Evolutionary conservation across 1,140 invertebrate species (phyloP), one percentile per base, ranked within the genome.

Genomic region (Panonychus citri): DNA sequence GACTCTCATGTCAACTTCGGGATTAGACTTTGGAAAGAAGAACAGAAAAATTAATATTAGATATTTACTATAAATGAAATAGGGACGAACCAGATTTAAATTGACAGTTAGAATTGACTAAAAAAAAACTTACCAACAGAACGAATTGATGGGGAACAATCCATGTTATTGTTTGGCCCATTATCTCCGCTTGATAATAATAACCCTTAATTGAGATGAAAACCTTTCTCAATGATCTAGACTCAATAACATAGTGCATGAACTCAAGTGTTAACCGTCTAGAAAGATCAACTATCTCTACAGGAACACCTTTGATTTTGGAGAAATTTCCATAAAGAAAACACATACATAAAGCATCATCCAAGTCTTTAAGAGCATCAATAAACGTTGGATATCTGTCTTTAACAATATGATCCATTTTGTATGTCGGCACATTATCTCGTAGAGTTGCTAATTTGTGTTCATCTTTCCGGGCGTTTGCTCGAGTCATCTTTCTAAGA

Each of bases 131-230:
- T 69, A 77, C 75, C 65, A 75, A 66, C 67, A 81, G 84, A 48
- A 78, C 78, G 67, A 94, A 87, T 61, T 87, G 82, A 76, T 99
- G 95, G 10, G 94, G 93, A 2, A 94, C 80, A 63, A 98, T 84
- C 94, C 94, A 99, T 25, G 85, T 97, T 12, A 99, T 77, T n/a
- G 76, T 83, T 70, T 95, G 83, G 4, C 91, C 93, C 72, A 86
- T 84, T 58, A 99, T 79, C 67, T 97, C 90, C 12, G 83, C 93
- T 74, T 99, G 93, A 70, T 87, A 99, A 68, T 99, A 99, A 64
- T 93, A 95, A 25, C 95, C 94, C 73, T 97, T 97, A 50, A 97
- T 89, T 0, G 90, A 94, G 37, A 96, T 80, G 70, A 97, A 98
- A 10, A 94, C 88, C 76, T 97, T 97, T 30, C 86, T 75, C 8